A percentile compares a stretch with the other conserved stretches of the same genome.
phyloP scores from a whole-genome alignment of 1,140 invertebrate genomes.

The Ylistrum balloti region DNA sequence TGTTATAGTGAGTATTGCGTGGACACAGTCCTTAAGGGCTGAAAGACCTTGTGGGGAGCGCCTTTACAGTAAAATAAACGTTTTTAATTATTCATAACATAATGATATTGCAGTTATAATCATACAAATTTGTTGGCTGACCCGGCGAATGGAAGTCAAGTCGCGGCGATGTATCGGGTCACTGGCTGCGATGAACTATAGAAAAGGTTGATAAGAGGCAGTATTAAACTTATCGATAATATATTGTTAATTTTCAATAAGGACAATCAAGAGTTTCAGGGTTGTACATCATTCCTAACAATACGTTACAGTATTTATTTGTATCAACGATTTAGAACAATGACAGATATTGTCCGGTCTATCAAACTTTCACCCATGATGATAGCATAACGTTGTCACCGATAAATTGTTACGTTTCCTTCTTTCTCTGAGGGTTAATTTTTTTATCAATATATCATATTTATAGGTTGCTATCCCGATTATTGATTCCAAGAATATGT shows the following conservation, averaged over 20 bases:
- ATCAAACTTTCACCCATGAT: too few species aligned
- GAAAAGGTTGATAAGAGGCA: not conserved
- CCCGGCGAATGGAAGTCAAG: not conserved
- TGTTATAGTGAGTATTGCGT: not conserved
- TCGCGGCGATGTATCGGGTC: not conserved
- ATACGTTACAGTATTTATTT: too few species aligned
- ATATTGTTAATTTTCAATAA: slow-evolving; percentile 20
- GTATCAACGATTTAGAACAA: too few species aligned
- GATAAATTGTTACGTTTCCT: too few species aligned
- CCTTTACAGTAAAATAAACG: not conserved
- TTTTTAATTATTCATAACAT: not conserved
- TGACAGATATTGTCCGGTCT: too few species aligned
- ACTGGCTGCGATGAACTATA: not conserved
- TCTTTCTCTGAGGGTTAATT: too few species aligned
- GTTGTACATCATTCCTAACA: not conserved
- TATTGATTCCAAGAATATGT: too few species aligned
- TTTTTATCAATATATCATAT: too few species aligned
- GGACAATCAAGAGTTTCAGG: not conserved
- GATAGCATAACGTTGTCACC: too few species aligned
- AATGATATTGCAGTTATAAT: not conserved
- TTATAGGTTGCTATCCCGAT: too few species aligned
- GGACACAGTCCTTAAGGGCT: not conserved
- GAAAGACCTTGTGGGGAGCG: not conserved
- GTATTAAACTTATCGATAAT: not conserved
- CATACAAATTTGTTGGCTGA: not conserved